Base-by-base conservation (phyloP, 2,113 vertebrate species). In the Cebidichthys violaceus region DNA sequence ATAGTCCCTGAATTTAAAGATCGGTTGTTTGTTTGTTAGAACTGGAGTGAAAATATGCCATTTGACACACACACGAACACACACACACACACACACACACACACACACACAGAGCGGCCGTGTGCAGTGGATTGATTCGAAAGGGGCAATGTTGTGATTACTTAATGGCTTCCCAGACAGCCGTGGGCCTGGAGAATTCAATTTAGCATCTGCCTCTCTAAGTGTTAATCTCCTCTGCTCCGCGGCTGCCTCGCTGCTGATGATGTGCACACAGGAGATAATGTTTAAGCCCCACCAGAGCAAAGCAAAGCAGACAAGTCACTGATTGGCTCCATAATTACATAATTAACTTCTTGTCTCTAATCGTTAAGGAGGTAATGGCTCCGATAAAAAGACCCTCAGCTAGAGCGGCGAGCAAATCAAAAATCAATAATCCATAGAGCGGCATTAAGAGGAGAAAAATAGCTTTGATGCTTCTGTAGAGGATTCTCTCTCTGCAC, bases 271-370 rank as follows among this genome's bases (percentile, higher is more conserved):
- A 76, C 88, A 86, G 95, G 95, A 97, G 97, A 97, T 98, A 97
- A 96, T 97, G 96, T 96, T 96, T 96, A 97, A 97, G 96, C 96
- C 94, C 93, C 96, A 96, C 94, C 96, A 96, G 96, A 96, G 96
- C 97, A 97, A 96, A 97, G 96, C 96, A 96, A 95, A 97, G 96
- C 97, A 97, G 96, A 97, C 96, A 96, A 95, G 96, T 97, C 96
- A 96, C 96, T 97, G 96, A 97, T 98, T 97, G 97, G 96, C 97
- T 97, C 97, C 97, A 97, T 98, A 98, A 99, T 97, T 95, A 97
- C 97, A 96, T 98, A 97, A 99, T 99, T 97, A 98, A 97, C 96
- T 97, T 97, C 97, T 97, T 97, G 97, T 98, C 97, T 99, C 96
- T 97, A 96, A 97, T 98, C 96, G 95, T 99, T 99, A 97, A 94